A percentile compares a stretch with the other conserved stretches of the same genome.
phyloP scores from a whole-genome alignment of 2,113 vertebrate genomes.

The Zosterops borbonicus region DNA sequence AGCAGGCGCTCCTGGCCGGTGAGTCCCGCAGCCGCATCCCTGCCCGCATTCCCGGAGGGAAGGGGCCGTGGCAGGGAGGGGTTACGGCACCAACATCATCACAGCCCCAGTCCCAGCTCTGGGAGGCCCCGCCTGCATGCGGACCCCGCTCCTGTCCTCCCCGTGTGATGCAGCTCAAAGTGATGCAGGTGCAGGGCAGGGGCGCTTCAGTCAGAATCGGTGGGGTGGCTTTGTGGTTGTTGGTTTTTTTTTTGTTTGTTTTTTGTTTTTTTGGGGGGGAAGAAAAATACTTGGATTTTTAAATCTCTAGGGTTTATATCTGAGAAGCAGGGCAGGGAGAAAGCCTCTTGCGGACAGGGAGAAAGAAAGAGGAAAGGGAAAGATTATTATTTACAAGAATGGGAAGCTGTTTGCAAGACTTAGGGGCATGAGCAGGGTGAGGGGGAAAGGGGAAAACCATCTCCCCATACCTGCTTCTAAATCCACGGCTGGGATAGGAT shows the following conservation, averaged over 20 bases:
- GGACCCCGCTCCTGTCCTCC: neutral
- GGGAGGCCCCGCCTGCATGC: neutral
- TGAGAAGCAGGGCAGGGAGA: neutral
- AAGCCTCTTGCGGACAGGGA: neutral
- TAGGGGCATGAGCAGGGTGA: neutral
- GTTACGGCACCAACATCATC: accelerated
- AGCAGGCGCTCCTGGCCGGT: conserved; percentile 74
- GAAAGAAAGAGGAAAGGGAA: neutral
- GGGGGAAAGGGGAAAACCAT: neutral
- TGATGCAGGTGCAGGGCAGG: neutral
- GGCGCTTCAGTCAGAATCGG: neutral
- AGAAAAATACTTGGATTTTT: neutral
- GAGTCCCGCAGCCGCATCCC: neutral
- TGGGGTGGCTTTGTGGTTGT: too few species aligned
- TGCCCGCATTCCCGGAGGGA: accelerated
- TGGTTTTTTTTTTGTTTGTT: too few species aligned
- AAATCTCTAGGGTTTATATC: neutral
- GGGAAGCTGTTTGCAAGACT: neutral
- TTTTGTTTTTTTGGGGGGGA: accelerated
- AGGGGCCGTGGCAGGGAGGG: neutral
- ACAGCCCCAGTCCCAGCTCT: neutral
- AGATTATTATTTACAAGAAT: neutral
- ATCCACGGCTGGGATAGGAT: neutral
- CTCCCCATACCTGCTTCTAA: neutral
- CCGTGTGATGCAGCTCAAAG: neutral